phyloP scores from a whole-genome alignment of 2,113 vertebrate species.

The Mastomys natalensis region DNA sequence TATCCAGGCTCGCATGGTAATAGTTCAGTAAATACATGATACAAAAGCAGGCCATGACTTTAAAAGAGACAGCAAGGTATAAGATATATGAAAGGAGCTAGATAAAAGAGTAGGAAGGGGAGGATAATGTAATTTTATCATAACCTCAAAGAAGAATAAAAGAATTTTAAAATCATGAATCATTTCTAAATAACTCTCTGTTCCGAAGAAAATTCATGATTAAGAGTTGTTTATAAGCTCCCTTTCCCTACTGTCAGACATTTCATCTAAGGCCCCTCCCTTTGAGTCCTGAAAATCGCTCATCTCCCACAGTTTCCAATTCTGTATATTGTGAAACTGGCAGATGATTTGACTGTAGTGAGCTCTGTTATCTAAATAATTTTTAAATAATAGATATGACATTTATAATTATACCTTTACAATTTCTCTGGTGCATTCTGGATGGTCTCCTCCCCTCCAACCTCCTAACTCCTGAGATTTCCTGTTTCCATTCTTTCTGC shows the following conservation, averaged over 20 bases:
- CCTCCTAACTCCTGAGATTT: no score
- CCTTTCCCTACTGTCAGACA: no score
- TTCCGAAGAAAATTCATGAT: not conserved
- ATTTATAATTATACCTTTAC: slow-evolving; percentile 16
- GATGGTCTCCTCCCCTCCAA: no score
- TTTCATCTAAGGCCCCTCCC: no score
- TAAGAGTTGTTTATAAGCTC: not conserved
- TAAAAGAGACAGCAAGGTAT: not conserved
- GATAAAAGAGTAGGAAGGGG: not conserved
- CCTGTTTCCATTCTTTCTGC: no score
- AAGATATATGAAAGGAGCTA: not conserved
- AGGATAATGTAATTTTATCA: not conserved
- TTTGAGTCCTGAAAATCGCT: no score
- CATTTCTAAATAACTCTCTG: not conserved
- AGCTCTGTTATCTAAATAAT: not conserved
- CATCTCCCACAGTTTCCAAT: not conserved
- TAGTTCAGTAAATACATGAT: not conserved
- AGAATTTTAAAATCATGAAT: not conserved
- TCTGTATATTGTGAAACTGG: not conserved
- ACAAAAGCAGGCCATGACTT: not conserved
- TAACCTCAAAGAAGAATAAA: not conserved
- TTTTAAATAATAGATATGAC: not conserved
- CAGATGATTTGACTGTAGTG: not conserved
- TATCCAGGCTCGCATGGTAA: not conserved
- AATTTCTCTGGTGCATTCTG: not conserved